Base-by-base conservation (phyloP, 1,140 invertebrate species). In the Neodiprion lecontei region DNA sequence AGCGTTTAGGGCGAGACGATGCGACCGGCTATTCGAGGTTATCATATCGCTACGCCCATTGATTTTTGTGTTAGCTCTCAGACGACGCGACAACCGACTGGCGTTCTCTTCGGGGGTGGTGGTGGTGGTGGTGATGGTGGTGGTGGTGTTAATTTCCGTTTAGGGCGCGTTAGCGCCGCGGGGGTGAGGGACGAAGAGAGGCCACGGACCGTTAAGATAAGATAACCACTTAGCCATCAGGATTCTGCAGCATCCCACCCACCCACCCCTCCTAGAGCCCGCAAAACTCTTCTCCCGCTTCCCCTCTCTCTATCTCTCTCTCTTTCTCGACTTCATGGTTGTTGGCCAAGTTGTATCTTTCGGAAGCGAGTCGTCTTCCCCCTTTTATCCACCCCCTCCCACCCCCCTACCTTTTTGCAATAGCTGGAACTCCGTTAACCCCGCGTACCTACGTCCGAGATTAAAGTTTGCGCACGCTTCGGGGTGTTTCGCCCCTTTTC, bases 161-260 rank as follows among this genome's bases (percentile, higher is more conserved):
- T 82, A 81, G 83, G 79, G 79, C 78, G 72, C 79, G 81, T 81
- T 81, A 81, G 79, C 73, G 79, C 77, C 75, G 67, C 75, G 48
- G 74, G 76, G 76, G 47, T 72, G 70, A 75, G 40, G 74, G 48
- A 73, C 14, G 73, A 69, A 53, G 78, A 81, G 79, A 80, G 76
- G 78, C 74, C 77, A 76, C 70, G 61, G 71, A 79, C 82, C 77
- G 84, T 87, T 86, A 80, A 86, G 86, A 88, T 88, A 88, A 87
- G 85, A 86, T 84, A 84, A 84, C 83, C 82, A 84, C 80, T 83
- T 84, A 83, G 79, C 83, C 83, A 86, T 86, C 82, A 81, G 69
- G 61, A 73, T 73, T 74, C 72, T 67, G 47, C 70, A 48, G 28
- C 28, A 40, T 17, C 53, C 5, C 53, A 21, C 53, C 0, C 53